phyloP scores from a whole-genome alignment of 37 sponge, comb jelly and placozoan genomes.

The Beroe forskalii region DNA sequence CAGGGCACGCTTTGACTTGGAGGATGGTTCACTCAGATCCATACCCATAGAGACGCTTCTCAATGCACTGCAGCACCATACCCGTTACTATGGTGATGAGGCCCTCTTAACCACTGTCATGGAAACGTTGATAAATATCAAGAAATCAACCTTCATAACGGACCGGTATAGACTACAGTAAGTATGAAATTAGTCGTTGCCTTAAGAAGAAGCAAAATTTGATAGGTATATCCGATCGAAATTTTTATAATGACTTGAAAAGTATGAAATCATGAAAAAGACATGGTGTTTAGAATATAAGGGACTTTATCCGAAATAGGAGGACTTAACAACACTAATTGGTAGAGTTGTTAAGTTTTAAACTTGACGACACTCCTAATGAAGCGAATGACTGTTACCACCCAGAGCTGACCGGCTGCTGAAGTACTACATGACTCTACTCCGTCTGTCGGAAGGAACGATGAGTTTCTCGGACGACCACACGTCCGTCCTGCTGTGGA shows the following conservation, averaged over 20 bases:
- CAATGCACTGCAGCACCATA: background rate
- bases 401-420: background rate
- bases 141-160: background rate
- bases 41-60: background rate
- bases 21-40: background rate
- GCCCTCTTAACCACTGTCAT: background rate
- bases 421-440: background rate
- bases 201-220: no score
- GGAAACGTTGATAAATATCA: background rate
- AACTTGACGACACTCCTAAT: no score
- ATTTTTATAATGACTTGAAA: no score
- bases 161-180: no score
- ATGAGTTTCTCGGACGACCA: background rate
- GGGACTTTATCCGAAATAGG: no score
- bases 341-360: no score
- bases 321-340: no score
- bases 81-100: background rate
- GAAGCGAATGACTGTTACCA: no score
- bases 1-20: background rate
- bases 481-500: background rate
- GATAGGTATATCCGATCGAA: no score
- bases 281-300: no score
- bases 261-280: no score
- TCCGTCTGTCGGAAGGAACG: background rate
- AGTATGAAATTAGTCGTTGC: no score